Conservation (phyloP, 2,888 invertebrate genomes). For the Stratiomys singularior region DNA sequence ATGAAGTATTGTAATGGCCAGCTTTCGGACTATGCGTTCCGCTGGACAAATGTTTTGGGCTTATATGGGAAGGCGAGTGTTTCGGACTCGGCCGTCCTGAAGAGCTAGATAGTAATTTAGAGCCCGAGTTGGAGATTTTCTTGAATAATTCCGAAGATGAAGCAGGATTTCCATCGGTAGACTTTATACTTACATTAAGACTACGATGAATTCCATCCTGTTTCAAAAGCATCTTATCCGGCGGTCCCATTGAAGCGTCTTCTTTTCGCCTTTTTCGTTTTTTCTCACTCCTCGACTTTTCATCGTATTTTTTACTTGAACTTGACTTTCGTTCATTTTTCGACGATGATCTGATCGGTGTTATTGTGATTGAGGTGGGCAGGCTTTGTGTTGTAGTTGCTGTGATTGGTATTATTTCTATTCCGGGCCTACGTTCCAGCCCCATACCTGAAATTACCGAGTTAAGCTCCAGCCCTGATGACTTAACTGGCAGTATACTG, state of each 20-base stretch:
- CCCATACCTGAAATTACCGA: constrained; percentile 71
- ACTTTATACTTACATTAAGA: constrained; percentile 76
- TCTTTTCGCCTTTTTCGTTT: constrained; percentile 80
- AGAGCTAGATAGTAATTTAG: constrained; percentile 70
- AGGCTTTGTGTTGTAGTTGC: constrained; percentile 71
- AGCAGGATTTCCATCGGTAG: constrained; percentile 70
- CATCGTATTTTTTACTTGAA: constrained; percentile 62
- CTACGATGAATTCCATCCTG: constrained; percentile 78
- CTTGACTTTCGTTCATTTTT: constrained; percentile 63
- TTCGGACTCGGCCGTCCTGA: constrained; percentile 74
- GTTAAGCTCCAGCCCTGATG: constrained; percentile 66
- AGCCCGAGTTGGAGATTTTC: constrained; percentile 78
- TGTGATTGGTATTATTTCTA: constrained; percentile 86
- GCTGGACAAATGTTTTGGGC: constrained; percentile 76
- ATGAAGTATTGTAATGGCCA: constrained; percentile 75
- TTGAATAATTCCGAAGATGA: constrained; percentile 75
- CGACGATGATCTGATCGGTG: constrained; percentile 73
- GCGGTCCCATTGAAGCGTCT: constrained; percentile 79
- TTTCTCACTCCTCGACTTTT: constrained; percentile 72
- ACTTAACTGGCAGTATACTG: constrained; percentile 62
- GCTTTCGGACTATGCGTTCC: constrained; percentile 81
- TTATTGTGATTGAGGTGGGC: constrained; percentile 87
- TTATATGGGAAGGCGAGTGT: constrained; percentile 79
- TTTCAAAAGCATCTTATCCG: constrained; percentile 81
- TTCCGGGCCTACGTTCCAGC: constrained; percentile 77